Conservation (phyloP, 2,888 invertebrate genomes). For the Melanostoma mellinum region DNA sequence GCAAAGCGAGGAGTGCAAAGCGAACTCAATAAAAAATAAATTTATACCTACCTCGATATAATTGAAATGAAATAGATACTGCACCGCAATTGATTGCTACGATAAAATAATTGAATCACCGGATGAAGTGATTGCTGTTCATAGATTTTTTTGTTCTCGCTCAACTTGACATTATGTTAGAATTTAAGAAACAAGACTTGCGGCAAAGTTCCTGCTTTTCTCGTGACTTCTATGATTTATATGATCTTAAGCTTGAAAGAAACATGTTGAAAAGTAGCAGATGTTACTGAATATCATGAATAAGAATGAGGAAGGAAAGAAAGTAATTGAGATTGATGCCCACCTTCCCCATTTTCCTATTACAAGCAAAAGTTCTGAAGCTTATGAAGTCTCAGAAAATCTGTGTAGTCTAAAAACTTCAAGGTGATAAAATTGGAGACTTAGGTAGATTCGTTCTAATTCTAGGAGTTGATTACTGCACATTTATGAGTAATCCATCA, state of each 20-base stretch:
- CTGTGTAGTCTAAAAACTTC: no score
- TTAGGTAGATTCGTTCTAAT: no score
- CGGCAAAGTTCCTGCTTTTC: slow-evolving; percentile 10
- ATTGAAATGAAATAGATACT: slow-evolving; percentile 52
- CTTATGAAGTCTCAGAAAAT: no score
- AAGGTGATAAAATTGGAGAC: no score
- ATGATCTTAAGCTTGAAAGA: neutral
- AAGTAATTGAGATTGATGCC: no score
- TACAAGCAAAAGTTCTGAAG: no score
- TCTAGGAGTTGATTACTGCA: no score
- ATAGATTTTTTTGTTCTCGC: slow-evolving; percentile 7
- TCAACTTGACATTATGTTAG: slow-evolving; percentile 32
- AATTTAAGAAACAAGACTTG: slow-evolving; percentile 32
- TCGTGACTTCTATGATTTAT: neutral
- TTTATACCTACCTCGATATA: slow-evolving; percentile 29
- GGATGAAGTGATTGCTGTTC: slow-evolving; percentile 58
- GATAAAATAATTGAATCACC: slow-evolving; percentile 67
- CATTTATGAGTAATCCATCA: no score
- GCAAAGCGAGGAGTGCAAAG: neutral
- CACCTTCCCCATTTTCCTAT: no score
- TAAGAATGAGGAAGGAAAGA: neutral
- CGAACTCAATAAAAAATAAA: slow-evolving; percentile 41
- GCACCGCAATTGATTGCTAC: slow-evolving; percentile 56
- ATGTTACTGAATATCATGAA: neutral
- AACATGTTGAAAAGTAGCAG: slow-evolving; percentile 1